Base-by-base conservation (phyloP, 2,113 vertebrate species). In the Nesospiza acunhae region DNA sequence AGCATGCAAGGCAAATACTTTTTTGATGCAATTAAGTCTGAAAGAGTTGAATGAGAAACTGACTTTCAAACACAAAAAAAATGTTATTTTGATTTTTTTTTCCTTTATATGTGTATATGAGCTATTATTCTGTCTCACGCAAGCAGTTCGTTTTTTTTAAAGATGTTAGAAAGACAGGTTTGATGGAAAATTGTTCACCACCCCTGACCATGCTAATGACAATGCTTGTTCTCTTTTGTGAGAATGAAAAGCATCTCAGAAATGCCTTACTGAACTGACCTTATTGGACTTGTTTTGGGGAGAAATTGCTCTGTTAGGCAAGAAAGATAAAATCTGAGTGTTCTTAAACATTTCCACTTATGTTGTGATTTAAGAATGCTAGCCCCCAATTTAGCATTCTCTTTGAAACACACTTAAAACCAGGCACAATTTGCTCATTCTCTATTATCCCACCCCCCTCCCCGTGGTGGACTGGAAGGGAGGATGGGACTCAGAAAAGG, bases 361-460 rank as follows among this genome's bases (percentile, higher is more conserved):
- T 15, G 9, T 12, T 1, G 0, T 8, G 6, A 28, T 58, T 80
- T 56, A 63, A 20, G 41, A 79, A 49, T 35, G 14, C 10, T 15
- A 49, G 33, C 58, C 58, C 31, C 11, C 50, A 56, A 1, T 64
- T 31, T 33, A 73, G 3, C 15, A 56, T 42, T 73, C 26, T 5
- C 17, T 49, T 42, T 56, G 58, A 72, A 72, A 42, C 6, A 35
- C 5, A 18, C 7, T 64, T 2, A 23, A 72, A 70, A 64, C 17
- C n/a, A 28, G 24, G 35, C 26, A n/a, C 14, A 17, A 49, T 56
- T 56, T 70, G 1, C 35, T 88, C 13, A 18, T 50, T 26, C 6
- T 10, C 15, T 0, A 0, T 23, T 53, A 5, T 17, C 15, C 5
- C 7, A 6, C 23, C 19, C 30, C 2, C 11, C 13, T 46, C 8